These are phyloP conservation scores for Plusia festucae DNA, from an alignment of 2,888 invertebrate species.

Conservation along the genomic window DNA sequence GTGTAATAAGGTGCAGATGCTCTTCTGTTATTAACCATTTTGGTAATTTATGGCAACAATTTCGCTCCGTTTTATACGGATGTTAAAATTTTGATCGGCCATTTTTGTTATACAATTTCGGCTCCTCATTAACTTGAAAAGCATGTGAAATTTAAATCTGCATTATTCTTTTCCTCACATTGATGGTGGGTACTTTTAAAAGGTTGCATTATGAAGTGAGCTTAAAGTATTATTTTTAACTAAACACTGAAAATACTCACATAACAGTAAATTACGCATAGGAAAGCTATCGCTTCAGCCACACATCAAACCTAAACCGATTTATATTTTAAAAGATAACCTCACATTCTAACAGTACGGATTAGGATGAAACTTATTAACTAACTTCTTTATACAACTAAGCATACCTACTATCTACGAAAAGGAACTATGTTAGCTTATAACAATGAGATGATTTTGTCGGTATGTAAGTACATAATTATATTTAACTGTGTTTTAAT, in stretches of 20 bases:
- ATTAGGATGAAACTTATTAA: slow-evolving; percentile 25
- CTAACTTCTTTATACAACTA: slow-evolving; percentile 1
- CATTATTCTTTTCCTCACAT: background rate
- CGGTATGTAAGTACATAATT: slow-evolving; percentile 4
- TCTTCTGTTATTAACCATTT: slow-evolving; percentile 9
- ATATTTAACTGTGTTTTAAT: slow-evolving; percentile 3
- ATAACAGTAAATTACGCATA: background rate
- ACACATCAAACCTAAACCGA: slow-evolving; percentile 29
- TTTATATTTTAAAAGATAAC: slow-evolving; percentile 6
- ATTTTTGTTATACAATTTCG: background rate
- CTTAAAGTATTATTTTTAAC: background rate
- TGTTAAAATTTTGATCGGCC: background rate
- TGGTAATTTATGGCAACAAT: slow-evolving; percentile 10
- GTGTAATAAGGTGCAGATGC: slow-evolving; percentile 14
- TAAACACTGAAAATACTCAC: background rate
- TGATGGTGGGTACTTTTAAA: too few relatives aligned
- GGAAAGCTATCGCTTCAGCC: slow-evolving; percentile 46
- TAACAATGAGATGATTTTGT: background rate
- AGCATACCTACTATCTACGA: background rate
- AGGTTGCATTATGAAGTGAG: too few relatives aligned
- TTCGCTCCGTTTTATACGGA: background rate
- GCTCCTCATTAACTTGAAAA: background rate
- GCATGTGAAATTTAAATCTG: background rate
- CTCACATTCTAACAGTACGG: slow-evolving; percentile 1
- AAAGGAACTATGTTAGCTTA: background rate